Base-by-base conservation (phyloP, 2,113 vertebrate species). In the Amphiprion percula region DNA sequence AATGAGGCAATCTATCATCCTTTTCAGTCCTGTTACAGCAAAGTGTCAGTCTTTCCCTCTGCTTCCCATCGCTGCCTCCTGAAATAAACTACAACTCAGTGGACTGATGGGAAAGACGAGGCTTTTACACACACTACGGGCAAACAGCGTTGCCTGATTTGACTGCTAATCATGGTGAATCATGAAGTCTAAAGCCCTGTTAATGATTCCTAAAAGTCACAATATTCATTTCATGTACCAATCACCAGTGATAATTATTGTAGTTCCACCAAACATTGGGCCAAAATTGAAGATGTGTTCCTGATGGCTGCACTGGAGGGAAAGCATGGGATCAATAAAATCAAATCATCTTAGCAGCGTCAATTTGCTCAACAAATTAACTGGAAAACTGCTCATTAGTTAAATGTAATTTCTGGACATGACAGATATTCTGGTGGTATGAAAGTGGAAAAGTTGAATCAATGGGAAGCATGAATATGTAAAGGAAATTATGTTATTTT, bases 1-100 rank as follows among this genome's bases (percentile, higher is more conserved):
- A 92, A 91, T 86, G 82, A 83, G 67, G 78, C 80, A 1, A 89
- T 91, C 68, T 83, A 86, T 92, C 88, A 88, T 89, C 62, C 76
- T 88, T 85, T 84, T 86, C 86, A 50, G 71, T 86, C 78, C 80
- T 53, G 90, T 91, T 85, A 88, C 75, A 76, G 78, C 63, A 39
- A 69, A 77, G 69, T 71, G 91, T 89, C 75, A 77, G 72, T 80
- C 82, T 77, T 64, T 83, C 69, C 66, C 74, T 65, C 73, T 2
- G 74, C 69, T 68, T 80, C 79, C 83, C 76, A 81, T 77, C 77
- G 5, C 73, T 30, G 81, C 59, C 50, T 50, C 44, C 72, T 82
- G 77, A 76, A 68, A 83, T 84, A 78, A 83, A 86, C 70, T 59
- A 46, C 62, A 53, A 74, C 72, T 61, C 54, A 11, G 65, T 26